Evolutionary conservation across 1,140 invertebrate species (phyloP).

Genomic region (Drosophila virilis): DNA sequence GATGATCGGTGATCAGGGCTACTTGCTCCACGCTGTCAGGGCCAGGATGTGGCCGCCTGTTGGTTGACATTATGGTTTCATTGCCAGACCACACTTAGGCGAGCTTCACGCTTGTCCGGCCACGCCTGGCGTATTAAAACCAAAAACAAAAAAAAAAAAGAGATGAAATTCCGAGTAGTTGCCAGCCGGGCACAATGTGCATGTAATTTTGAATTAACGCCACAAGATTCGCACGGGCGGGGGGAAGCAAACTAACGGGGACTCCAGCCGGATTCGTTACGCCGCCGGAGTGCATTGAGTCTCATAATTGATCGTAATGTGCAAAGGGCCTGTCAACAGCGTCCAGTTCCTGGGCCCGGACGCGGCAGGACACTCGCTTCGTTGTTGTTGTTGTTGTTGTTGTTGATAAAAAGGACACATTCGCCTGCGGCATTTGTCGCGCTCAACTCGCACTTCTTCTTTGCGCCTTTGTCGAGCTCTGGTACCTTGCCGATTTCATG

Average conservation of each 20-base stretch:
- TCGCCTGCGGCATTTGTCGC: conserved; percentile 52
- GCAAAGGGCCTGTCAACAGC: conserved; percentile 69
- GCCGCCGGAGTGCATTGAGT: conserved; percentile 70
- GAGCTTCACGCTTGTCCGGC: conserved; percentile 71
- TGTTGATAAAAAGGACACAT: background rate
- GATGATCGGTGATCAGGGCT: conserved; percentile 49
- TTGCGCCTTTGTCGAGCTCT: conserved; percentile 23
- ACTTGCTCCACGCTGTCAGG: background rate
- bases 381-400: background rate
- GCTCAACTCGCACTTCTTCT: conserved; percentile 49
- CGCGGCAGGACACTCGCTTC: conserved; percentile 45
- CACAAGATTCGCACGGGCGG: conserved; percentile 56
- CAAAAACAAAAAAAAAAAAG: conserved; percentile 3
- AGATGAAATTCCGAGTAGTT: conserved; percentile 64
- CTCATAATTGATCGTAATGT: conserved; percentile 83
- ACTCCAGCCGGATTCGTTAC: conserved; percentile 57
- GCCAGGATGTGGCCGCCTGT: conserved; percentile 54
- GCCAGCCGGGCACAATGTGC: conserved; percentile 62
- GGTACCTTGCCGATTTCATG: conserved; percentile 30
- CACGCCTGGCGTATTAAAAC: conserved; percentile 32
- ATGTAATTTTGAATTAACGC: conserved; percentile 81
- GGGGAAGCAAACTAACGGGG: conserved; percentile 34
- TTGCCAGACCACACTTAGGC: conserved; percentile 77
- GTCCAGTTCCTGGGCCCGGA: background rate
- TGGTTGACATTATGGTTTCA: conserved; percentile 79